Evolutionary conservation across 2,113 vertebrate species (phyloP), one percentile per base, ranked within the genome.

Genomic region (Nycticryphes semicollaris): DNA sequence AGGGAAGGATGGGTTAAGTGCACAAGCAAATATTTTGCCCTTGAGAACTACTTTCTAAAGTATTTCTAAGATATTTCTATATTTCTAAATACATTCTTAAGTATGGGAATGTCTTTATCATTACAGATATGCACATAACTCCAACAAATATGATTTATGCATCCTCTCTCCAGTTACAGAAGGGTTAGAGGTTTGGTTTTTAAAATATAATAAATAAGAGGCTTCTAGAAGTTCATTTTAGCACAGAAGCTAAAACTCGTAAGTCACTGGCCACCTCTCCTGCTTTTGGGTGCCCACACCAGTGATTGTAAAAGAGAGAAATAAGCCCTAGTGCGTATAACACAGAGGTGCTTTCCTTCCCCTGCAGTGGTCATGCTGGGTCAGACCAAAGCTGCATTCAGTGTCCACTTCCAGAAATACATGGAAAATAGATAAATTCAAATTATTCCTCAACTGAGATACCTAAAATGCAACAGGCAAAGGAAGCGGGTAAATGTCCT

Each of bases 291-390:
- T 18, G 14, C 41, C 56, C 9, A 2, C 15, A 8, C 7, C 35
- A 28, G 18, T 11, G 27, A 14, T 45, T 27, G 4, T 28, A 31
- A 13, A 30, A n/a, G 13, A 53, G 3, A 73, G 20, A 80, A 75
- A 13, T 14, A 43, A 81, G 13, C 27, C 45, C 50, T 6, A 47
- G 60, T 28, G 28, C 7, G 18, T 5, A 1, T 3, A 59, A 10
- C 31, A 67, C 33, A 21, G 35, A 57, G 35, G 24, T 8, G 6
- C 17, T 69, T 23, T 41, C 35, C 54, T 72, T 62, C 47, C 57
- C 51, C 3, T 11, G 14, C 1, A 31, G n/a, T 0, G 3, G 50
- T 45, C 68, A 53, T 1, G 0, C 16, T 33, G 53, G 16, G 15
- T n/a, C 89, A 81, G 31, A 81, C 17, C 51, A 70, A 31, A 66